Percentiles rank a stretch among this genome's conserved stretches.
Evolutionary conservation across 2,888 invertebrate species (phyloP).

Genomic region (Nemapogon koenigi): DNA sequence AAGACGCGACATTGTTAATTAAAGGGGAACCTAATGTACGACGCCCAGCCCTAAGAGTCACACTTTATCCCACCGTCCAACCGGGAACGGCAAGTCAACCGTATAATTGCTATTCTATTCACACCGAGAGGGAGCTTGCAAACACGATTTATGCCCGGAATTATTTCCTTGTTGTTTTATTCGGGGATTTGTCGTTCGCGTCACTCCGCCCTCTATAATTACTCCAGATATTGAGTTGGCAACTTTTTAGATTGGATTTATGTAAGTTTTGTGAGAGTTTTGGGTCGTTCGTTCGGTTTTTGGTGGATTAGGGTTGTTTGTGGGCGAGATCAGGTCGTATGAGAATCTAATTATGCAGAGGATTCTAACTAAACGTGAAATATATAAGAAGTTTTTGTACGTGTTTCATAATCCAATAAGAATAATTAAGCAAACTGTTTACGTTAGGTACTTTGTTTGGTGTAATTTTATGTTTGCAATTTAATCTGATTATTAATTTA

Average conservation of each 20-base stretch:
- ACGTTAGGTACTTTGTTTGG: too few species aligned
- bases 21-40: too few species aligned
- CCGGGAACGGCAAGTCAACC: conserved; percentile 41
- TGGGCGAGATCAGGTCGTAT: conserved; percentile 15
- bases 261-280: conserved; percentile 27
- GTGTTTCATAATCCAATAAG: conserved; percentile 7
- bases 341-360: conserved; percentile 31
- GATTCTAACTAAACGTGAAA: conserved; percentile 21
- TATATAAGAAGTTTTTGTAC: conserved; percentile 4
- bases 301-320: conserved; percentile 29
- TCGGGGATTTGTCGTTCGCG: conserved; percentile 44
- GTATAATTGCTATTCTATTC: conserved; percentile 67
- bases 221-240: conserved; percentile 44
- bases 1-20: conserved; percentile 43
- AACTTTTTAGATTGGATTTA: conserved; percentile 55
- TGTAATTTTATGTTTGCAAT: too few species aligned
- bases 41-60: too few species aligned
- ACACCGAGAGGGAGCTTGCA: conserved; percentile 42
- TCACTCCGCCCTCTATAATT: conserved; percentile 57
- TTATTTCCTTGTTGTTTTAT: conserved; percentile 67
- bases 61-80: too few species aligned
- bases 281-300: conserved; percentile 23
- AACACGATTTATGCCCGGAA: conserved; percentile 54
- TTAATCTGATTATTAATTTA: too few species aligned
- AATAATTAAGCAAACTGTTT: conserved; percentile 9